Evolutionary conservation across 2,888 invertebrate species (phyloP).

Genomic region (Lasioglossum villosulum): DNA sequence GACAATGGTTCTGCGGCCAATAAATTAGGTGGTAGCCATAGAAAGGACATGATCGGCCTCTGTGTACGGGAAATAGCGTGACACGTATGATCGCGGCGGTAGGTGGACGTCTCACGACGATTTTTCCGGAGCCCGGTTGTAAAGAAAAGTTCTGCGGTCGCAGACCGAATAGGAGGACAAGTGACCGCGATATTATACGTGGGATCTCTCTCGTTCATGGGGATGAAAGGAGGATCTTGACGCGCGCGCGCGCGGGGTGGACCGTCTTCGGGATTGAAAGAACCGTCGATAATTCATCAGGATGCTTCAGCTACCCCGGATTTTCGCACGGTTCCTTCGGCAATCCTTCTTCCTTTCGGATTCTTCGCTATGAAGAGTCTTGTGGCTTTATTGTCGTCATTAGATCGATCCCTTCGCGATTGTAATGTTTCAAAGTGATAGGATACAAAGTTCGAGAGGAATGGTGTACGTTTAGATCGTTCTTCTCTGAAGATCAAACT

Average conservation of each 20-base stretch:
- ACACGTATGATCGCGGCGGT: constrained; percentile 74
- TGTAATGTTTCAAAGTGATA: neutral
- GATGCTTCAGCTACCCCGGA: neutral
- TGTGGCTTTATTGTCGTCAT: neutral
- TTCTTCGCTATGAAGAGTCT: neutral
- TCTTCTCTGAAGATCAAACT: no score
- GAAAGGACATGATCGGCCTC: constrained; percentile 66
- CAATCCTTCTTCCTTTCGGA: neutral
- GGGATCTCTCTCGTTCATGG: constrained; percentile 29
- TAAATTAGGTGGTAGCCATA: constrained; percentile 75
- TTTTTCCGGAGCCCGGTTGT: constrained; percentile 42
- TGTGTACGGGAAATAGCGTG: constrained; percentile 65
- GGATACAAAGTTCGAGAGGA: neutral
- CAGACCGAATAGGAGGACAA: constrained; percentile 76
- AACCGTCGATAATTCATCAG: constrained; percentile 59
- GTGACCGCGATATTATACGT: constrained; percentile 77
- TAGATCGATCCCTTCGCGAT: neutral
- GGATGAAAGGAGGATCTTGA: constrained; percentile 46
- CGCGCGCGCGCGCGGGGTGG: neutral
- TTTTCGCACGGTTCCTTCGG: constrained; percentile 60
- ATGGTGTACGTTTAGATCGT: neutral
- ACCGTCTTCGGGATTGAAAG: constrained; percentile 43
- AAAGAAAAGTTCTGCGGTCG: constrained; percentile 73
- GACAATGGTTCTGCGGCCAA: constrained; percentile 69
- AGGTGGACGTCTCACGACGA: constrained; percentile 62